phyloP scores from a whole-genome alignment of 1,140 invertebrate species.

The Sinella curviseta region DNA sequence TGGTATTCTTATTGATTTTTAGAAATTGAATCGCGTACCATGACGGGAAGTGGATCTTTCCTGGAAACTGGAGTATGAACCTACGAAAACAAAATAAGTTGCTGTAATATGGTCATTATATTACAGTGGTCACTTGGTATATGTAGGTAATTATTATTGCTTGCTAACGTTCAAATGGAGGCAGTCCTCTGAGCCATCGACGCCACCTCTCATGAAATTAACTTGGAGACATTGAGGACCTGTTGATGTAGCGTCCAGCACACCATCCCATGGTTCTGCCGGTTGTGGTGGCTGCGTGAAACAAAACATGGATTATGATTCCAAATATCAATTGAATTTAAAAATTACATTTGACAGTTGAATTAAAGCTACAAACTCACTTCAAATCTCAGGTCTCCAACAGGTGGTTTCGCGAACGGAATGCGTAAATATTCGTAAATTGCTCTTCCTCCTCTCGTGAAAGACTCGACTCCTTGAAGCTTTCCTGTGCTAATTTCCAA shows the following conservation, averaged over 20 bases:
- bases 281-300: slow-evolving; percentile 24
- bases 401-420: slow-evolving; percentile 24
- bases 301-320: too few species aligned
- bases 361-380: neutral
- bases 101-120: too few species aligned
- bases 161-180: too few species aligned
- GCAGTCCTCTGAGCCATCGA: slow-evolving; percentile 25
- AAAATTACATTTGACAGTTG: too few species aligned
- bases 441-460: neutral
- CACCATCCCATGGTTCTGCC: slow-evolving; percentile 11
- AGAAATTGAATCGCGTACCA: too few species aligned
- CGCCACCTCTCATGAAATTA: neutral
- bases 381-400: slow-evolving; percentile 24
- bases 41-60: neutral
- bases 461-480: slow-evolving; percentile 17
- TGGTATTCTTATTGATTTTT: too few species aligned
- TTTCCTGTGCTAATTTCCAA: slow-evolving; percentile 11
- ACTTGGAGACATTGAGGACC: slow-evolving; percentile 13
- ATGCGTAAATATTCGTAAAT: slow-evolving; percentile 5
- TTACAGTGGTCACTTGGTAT: too few species aligned
- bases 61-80: neutral
- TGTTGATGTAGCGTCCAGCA: slow-evolving; percentile 2
- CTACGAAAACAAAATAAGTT: slow-evolving; percentile 31
- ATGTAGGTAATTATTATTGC: too few species aligned
- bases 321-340: too few species aligned